These are phyloP conservation scores for Sphinx pinastri DNA, from an alignment of 2,888 invertebrate species.

Conservation along the genomic window DNA sequence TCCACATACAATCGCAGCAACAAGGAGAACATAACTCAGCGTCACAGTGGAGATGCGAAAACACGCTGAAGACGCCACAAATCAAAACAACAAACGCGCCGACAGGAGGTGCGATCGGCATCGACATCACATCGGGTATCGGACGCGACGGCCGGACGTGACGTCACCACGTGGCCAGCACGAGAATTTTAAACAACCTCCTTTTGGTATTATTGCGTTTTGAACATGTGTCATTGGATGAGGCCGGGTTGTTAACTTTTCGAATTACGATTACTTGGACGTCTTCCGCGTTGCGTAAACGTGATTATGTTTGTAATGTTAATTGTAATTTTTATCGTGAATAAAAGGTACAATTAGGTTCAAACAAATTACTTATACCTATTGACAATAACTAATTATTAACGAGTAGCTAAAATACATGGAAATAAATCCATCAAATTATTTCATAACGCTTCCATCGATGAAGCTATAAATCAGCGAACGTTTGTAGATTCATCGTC, in stretches of 20 bases:
- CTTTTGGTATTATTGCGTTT: constrained; percentile 72
- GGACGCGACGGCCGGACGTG: constrained; percentile 72
- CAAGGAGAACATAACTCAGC: constrained; percentile 13
- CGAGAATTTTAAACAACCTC: constrained; percentile 81
- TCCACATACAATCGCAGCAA: not conserved
- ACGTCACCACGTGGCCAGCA: constrained; percentile 71
- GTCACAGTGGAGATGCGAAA: constrained; percentile 17
- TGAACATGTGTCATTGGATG: constrained; percentile 71
- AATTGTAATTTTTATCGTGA: no score
- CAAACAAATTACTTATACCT: no score
- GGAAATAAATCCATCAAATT: not conserved
- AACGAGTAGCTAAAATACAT: no score
- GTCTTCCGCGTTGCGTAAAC: constrained; percentile 15
- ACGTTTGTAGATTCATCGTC: not conserved
- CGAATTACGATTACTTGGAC: not conserved
- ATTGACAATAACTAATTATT: no score
- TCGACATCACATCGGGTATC: constrained; percentile 68
- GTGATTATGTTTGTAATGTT: not conserved
- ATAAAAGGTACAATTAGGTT: no score
- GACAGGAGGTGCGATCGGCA: constrained; percentile 78
- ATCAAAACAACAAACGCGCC: constrained; percentile 77
- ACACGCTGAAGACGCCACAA: constrained; percentile 46
- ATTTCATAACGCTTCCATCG: not conserved
- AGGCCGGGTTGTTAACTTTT: constrained; percentile 46
- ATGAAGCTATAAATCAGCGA: not conserved